These are phyloP conservation scores for Spisula solida DNA, from an alignment of 2,888 invertebrate species.

Conservation along the genomic window DNA sequence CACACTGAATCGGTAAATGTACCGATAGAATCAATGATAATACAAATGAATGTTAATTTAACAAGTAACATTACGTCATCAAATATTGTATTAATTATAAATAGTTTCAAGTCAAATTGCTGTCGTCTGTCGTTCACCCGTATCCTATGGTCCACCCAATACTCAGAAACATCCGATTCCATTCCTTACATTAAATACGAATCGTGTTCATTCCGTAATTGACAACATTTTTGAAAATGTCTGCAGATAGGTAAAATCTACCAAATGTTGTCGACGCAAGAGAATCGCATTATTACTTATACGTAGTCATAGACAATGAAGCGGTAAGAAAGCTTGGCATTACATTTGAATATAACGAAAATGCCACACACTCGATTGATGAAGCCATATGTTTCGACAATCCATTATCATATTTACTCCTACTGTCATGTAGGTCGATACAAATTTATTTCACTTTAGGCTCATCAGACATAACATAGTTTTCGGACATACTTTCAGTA, in stretches of 20 bases:
- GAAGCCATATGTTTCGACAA: background rate
- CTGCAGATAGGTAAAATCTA: background rate
- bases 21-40: too few relatives aligned
- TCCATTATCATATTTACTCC: too few relatives aligned
- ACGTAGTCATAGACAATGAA: background rate
- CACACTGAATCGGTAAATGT: too few relatives aligned
- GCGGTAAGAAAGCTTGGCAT: background rate
- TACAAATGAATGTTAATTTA: too few relatives aligned
- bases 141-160: background rate
- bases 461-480: background rate
- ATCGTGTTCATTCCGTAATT: background rate
- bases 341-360: background rate
- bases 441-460: background rate
- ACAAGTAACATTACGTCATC: too few relatives aligned
- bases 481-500: background rate
- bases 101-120: background rate
- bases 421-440: too few relatives aligned
- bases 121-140: constrained; percentile 6
- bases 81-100: background rate
- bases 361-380: background rate
- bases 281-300: background rate
- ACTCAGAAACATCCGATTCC: background rate
- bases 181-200: background rate
- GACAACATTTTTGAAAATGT: background rate
- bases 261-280: background rate